Percentiles rank a stretch among this genome's conserved stretches.
Conservation (phyloP, 2,113 vertebrate species). For the Syrrhaptes paradoxus region DNA sequence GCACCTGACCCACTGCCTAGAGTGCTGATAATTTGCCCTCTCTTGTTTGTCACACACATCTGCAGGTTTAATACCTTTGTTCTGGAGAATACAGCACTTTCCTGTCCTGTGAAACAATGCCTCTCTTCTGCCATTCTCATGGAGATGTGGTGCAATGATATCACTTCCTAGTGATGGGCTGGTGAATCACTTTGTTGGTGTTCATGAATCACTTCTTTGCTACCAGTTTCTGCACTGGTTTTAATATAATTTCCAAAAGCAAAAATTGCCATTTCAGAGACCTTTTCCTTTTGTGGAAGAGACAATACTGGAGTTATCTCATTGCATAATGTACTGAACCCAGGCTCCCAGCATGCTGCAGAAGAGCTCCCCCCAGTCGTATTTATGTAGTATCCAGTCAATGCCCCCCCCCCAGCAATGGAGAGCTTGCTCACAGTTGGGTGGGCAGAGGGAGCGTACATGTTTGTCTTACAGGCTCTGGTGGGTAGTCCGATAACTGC, state of each 20-base stretch:
- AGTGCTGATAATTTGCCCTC: not conserved
- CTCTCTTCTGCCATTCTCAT: conserved; percentile 27
- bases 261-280: not conserved
- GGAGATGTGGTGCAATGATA: conserved; percentile 32
- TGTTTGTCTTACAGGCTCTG: not conserved
- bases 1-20: not conserved
- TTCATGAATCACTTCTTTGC: conserved; percentile 39
- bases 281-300: not conserved
- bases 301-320: not conserved
- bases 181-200: conserved; percentile 59
- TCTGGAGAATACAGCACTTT: not conserved
- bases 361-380: not conserved
- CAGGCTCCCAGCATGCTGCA: not conserved
- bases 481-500: not conserved
- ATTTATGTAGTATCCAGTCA: not conserved
- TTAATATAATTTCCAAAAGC: conserved; percentile 8
- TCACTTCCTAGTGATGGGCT: not conserved
- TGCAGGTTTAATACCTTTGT: not conserved
- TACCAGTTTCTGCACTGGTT: not conserved
- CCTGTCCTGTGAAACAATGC: not conserved
- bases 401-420: not conserved
- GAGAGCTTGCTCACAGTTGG: accelerated
- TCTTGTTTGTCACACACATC: not conserved
- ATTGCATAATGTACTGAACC: not conserved
- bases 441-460: accelerated